phyloP scores from a whole-genome alignment of 2,888 invertebrate species.

The Sclerodermus sp. region DNA sequence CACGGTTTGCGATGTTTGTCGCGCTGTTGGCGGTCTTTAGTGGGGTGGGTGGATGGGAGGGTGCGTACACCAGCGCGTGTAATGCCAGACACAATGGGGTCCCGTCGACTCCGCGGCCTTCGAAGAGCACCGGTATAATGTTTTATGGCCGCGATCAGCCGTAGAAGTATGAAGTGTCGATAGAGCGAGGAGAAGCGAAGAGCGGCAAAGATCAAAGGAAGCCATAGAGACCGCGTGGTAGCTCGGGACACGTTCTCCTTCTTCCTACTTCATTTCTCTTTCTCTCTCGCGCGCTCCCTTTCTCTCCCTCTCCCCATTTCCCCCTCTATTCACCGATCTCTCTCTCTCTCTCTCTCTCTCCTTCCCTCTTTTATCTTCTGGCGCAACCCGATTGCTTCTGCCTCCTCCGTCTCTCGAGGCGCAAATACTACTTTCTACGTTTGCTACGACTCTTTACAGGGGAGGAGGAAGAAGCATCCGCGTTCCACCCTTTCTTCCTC shows the following conservation, averaged over 20 bases:
- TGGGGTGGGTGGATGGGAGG: neutral
- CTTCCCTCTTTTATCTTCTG: conserved; percentile 14
- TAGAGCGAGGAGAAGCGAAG: conserved; percentile 56
- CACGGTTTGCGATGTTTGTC: too few species aligned
- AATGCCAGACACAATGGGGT: conserved; percentile 44
- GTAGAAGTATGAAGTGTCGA: conserved; percentile 58
- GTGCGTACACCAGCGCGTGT: conserved; percentile 35
- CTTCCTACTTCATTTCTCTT: conserved; percentile 19
- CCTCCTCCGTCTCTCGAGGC: neutral
- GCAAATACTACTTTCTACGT: neutral
- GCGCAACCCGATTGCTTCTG: neutral
- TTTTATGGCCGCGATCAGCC: conserved; percentile 57
- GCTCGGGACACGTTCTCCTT: conserved; percentile 26
- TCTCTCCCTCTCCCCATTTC: conserved; percentile 5
- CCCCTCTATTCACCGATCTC: conserved; percentile 12
- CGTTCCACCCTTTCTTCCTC: too few species aligned
- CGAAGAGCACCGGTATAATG: conserved; percentile 48
- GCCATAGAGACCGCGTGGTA: conserved; percentile 45
- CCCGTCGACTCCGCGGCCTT: conserved; percentile 12
- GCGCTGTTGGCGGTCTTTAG: neutral
- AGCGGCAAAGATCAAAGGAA: conserved; percentile 56
- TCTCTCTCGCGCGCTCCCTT: conserved; percentile 17
- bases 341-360: conserved; percentile 18
- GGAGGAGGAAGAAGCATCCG: too few species aligned
- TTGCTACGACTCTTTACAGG: neutral